Base-by-base conservation (phyloP, 2,888 invertebrate species). In the Ichneumoninae sp. region DNA sequence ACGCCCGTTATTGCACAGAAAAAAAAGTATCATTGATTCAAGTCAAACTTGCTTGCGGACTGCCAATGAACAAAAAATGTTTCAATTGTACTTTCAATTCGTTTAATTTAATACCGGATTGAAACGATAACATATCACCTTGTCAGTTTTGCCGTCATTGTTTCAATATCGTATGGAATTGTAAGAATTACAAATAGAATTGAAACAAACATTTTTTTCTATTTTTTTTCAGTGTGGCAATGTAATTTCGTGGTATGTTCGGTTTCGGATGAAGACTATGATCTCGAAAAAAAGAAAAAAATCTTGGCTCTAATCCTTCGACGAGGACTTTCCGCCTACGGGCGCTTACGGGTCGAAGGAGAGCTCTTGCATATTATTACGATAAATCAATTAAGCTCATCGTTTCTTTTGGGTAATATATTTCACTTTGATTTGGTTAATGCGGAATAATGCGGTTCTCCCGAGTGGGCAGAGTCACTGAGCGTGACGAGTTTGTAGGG, bases 331-430 rank as follows among this genome's bases (percentile, higher is more conserved):
- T 70, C n/a, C 19, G 10, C 36, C 52, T 40, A 62, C 8, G 50
- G 47, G 44, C 13, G n/a, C 22, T 68, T 76, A 50, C 36, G n/a
- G 83, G 40, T 26, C 22, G 50, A 66, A 74, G 10, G 2, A 62
- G 74, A 66, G 70, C 70, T 86, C 69, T 71, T 79, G 83, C 83
- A 87, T 87, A 84, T 86, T 84, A 87, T 87, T 86, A 83, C 78
- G 71, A 86, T 84, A 84, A 83, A 83, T 86, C 74, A 86, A 80
- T 84, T 68, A 87, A 80, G 70, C 40, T 16, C 65, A 75, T 81
- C 54, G 62, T 77, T 76, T 68, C 16, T 44, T 78, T 36, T 16
- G 44, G 36, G 65, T 60, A 52, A 81, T 74, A 78, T 75, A 75
- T 75, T 57, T 57, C 65, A 57, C 70, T 74, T 78, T 62, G 62